Evolutionary conservation across 2,797 vertebrate genomes (phyloP).

Genomic region (Poecilia gillii): DNA sequence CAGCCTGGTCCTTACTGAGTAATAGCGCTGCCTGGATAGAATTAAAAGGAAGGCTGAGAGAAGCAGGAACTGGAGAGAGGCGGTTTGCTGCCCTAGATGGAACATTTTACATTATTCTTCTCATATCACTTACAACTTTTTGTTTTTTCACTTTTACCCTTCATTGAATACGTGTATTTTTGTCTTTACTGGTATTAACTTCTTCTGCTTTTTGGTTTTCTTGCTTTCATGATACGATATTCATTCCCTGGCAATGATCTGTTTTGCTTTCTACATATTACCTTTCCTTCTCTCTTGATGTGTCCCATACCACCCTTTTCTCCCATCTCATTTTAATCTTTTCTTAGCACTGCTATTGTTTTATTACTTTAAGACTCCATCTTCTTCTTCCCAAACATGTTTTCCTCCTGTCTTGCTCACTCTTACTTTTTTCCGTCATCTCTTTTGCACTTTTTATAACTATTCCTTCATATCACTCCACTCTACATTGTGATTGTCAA

Average conservation of each 20-base stretch:
- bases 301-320: slow-evolving; percentile 3
- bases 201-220: slow-evolving; percentile 30
- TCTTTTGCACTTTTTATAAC: slow-evolving; percentile 17
- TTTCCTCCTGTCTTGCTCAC: not conserved
- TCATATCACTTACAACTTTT: slow-evolving; percentile 34
- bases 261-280: slow-evolving; percentile 27
- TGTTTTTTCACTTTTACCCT: slow-evolving; percentile 37
- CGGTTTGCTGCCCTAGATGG: slow-evolving; percentile 65
- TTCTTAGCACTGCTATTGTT: not conserved
- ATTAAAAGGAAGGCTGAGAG: slow-evolving; percentile 49
- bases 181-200: slow-evolving; percentile 31
- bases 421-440: not conserved
- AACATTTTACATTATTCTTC: slow-evolving; percentile 48
- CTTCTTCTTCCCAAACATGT: slow-evolving; percentile 12
- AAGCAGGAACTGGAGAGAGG: slow-evolving; percentile 46
- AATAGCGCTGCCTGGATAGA: slow-evolving; percentile 66
- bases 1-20: slow-evolving; percentile 64
- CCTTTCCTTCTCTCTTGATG: slow-evolving; percentile 11
- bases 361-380: slow-evolving; percentile 9
- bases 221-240: slow-evolving; percentile 4
- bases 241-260: slow-evolving; percentile 32
- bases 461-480: slow-evolving; percentile 30
- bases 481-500: slow-evolving; percentile 27
- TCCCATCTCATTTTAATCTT: slow-evolving; percentile 7
- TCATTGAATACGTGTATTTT: slow-evolving; percentile 23